These are phyloP conservation scores for Sylvilagus floridanus DNA, from an alignment of 2,797 vertebrate species.

Conservation along the genomic window DNA sequence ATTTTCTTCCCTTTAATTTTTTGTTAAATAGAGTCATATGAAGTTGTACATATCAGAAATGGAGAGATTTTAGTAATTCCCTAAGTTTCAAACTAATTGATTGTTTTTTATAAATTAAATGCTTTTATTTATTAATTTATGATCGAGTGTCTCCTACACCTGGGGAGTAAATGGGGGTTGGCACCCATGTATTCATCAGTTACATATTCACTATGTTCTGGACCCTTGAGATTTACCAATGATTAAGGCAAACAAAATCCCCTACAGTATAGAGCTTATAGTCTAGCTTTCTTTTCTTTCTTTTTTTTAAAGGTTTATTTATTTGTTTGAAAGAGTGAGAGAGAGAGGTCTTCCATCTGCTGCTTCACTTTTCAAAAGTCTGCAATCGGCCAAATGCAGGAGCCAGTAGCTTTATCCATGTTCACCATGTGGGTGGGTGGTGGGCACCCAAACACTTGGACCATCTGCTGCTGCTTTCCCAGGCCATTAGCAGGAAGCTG, in stretches of 20 bases:
- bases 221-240: not conserved
- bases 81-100: not conserved
- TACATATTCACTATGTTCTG: not conserved
- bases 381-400: too few species aligned
- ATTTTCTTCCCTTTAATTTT: slow-evolving; percentile 3
- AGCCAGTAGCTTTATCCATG: too few species aligned
- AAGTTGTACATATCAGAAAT: not conserved
- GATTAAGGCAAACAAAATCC: not conserved
- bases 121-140: not conserved
- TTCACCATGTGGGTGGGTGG: too few species aligned
- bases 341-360: too few species aligned
- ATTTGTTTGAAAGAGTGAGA: too few species aligned
- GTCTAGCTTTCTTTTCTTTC: not conserved
- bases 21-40: not conserved
- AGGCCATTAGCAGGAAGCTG: too few species aligned
- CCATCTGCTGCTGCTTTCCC: too few species aligned
- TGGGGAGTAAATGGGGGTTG: not conserved
- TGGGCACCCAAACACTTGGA: too few species aligned
- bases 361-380: too few species aligned
- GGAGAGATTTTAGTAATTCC: not conserved
- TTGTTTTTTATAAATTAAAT: not conserved
- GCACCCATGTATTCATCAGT: not conserved
- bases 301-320: too few species aligned
- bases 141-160: not conserved
- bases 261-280: not conserved